These are phyloP conservation scores for Diarsia brunnea DNA, from an alignment of 2,888 invertebrate genomes.

Conservation along the genomic window DNA sequence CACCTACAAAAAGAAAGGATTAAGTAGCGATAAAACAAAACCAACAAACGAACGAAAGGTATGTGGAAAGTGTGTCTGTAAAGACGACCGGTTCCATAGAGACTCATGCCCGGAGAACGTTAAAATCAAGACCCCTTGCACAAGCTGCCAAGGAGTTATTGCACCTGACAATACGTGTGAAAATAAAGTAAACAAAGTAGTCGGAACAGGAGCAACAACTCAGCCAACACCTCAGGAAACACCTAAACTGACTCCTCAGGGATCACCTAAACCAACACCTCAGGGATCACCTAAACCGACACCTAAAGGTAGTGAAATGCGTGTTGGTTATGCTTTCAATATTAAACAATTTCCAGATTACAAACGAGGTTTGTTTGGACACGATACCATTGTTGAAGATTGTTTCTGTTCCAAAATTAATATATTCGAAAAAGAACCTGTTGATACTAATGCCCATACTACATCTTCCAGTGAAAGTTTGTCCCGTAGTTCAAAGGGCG, in stretches of 20 bases:
- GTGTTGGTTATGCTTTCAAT: conserved; percentile 77
- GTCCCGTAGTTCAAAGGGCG: conserved; percentile 37
- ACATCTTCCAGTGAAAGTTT: conserved; percentile 37
- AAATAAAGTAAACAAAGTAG: conserved; percentile 75
- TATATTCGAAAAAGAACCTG: conserved; percentile 31
- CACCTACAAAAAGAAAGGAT: conserved; percentile 78
- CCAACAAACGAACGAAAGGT: conserved; percentile 72
- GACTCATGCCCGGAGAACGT: conserved; percentile 76
- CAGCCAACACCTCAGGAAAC: conserved; percentile 64
- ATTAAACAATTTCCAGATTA: conserved; percentile 73
- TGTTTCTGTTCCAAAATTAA: conserved; percentile 64
- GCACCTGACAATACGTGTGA: conserved; percentile 80
- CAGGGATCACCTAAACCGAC: conserved; percentile 42
- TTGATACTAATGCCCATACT: conserved; percentile 30
- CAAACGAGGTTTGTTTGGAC: conserved; percentile 74
- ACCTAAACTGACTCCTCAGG: conserved; percentile 53
- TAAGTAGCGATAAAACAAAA: conserved; percentile 70
- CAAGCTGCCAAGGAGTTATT: conserved; percentile 79
- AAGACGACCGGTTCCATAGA: conserved; percentile 85
- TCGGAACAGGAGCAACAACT: conserved; percentile 72
- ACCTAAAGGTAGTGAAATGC: conserved; percentile 71
- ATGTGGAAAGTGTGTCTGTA: conserved; percentile 84
- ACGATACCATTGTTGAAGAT: conserved; percentile 74
- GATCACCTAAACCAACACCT: background rate
- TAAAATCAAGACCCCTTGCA: conserved; percentile 68